Evolutionary conservation across 1,140 invertebrate species (phyloP), one percentile per base, ranked within the genome.

Genomic region (Temnothorax curvispinosus): DNA sequence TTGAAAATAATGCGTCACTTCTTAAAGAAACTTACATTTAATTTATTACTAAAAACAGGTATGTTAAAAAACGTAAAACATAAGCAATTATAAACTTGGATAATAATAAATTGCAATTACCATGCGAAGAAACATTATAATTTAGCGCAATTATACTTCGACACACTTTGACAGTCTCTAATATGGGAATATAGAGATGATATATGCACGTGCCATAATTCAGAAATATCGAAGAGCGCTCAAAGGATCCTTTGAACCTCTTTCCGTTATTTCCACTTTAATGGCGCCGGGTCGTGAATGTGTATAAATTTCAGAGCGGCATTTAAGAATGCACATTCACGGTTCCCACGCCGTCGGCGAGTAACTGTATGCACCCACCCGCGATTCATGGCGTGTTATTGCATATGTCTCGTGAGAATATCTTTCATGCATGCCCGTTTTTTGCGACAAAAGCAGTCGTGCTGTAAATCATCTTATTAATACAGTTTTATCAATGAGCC

Each of bases 221-320:
- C 54, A 84, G 54, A 75, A 50, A 75, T 84, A 84, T 84, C 54
- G 80, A 84, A 62, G 27, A 27, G 62, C 69, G 41, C 75, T 60
- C 80, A 60, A 50, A 47, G 13, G 44, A 84, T 62, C 44, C 80
- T 84, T 84, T 27, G 80, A 75, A 75, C 2, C 69, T 75, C 80
- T 75, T 84, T 84, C 41, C 69, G 69, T 84, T 84, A 84, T 84
- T 84, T 84, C 69, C 32, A 84, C 69, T 62, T 84, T 75, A 84
- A 84, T 62, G 56, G 69, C 69, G 69, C 15, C 44, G 54, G 54
- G 54, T 84, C 54, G 32, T 75, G 69, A 11, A 50, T 84, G 80
- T 84, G 69, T 84, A 58, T 75, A 84, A 84, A 84, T 84, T 84
- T 84, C 80, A 74, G 80, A 52, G 52, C 77, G 47, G 77, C 69